Conservation (phyloP, 1,140 invertebrate genomes). For the Meloidogyne exigua region DNA sequence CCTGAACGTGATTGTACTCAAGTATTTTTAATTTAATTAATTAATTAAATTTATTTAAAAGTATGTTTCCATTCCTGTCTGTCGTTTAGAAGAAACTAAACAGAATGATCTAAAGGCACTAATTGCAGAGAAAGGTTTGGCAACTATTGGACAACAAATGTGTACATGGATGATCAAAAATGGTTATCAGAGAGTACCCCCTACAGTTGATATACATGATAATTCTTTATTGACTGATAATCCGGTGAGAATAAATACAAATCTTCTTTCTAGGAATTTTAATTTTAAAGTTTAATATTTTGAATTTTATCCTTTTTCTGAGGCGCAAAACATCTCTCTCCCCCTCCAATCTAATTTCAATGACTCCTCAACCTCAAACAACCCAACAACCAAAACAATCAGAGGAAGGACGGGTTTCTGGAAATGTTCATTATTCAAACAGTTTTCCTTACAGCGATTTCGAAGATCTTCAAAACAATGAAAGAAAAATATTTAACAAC, state of each 20-base stretch:
- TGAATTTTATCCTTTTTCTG: neutral
- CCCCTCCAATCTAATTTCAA: neutral
- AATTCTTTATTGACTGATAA: neutral
- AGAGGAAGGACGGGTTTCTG: neutral
- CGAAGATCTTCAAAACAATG: neutral
- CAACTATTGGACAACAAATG: conserved; percentile 52
- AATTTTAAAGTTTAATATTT: neutral
- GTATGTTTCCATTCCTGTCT: conserved; percentile 45
- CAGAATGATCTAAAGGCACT: conserved; percentile 29
- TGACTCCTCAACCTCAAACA: neutral
- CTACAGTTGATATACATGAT: neutral
- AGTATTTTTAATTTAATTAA: conserved; percentile 23
- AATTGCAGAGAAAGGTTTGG: conserved; percentile 50
- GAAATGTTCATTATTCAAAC: conserved; percentile 2
- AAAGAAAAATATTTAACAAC: neutral
- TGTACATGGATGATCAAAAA: conserved; percentile 26
- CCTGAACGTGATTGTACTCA: conserved; percentile 53
- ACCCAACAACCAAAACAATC: neutral
- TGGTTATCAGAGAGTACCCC: neutral
- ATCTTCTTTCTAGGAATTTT: no score
- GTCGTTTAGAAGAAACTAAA: conserved; percentile 48
- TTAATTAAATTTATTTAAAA: conserved; percentile 9
- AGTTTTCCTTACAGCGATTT: neutral
- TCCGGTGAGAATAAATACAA: neutral
- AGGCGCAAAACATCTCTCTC: neutral